Evolutionary conservation across 1,140 invertebrate genomes (phyloP).

Genomic region (Caenorhabditis latens): DNA sequence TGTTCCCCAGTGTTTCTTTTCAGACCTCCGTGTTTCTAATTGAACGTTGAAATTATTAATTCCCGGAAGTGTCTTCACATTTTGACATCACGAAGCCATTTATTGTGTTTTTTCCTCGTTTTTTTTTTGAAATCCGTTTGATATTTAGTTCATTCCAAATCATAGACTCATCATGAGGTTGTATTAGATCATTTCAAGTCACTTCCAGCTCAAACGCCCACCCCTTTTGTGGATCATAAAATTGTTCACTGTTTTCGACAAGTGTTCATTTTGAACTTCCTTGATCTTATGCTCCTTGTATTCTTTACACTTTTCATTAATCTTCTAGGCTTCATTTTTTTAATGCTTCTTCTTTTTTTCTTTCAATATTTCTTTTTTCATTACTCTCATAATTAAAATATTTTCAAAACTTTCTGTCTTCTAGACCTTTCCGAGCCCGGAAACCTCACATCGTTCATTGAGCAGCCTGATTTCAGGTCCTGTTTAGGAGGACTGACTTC

Average conservation of each 20-base stretch:
- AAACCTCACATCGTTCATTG: constrained; percentile 12
- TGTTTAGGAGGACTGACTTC: constrained; percentile 49
- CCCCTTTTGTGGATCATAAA: not conserved
- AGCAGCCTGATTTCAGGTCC: constrained; percentile 42
- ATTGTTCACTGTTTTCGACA: not conserved
- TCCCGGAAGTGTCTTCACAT: constrained; percentile 13
- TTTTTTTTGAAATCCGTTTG: constrained; percentile 36
- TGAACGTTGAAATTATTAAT: constrained; percentile 25
- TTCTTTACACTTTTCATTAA: not conserved
- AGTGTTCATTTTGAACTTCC: not conserved
- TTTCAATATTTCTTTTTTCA: not conserved
- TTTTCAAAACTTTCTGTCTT: not conserved
- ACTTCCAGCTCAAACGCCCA: constrained; percentile 24
- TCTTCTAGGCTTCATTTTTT: constrained; percentile 27
- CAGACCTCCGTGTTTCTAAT: not conserved
- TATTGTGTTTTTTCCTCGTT: constrained; percentile 15
- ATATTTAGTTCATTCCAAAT: constrained; percentile 23
- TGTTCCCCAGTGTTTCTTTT: too few relatives aligned
- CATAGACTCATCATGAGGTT: constrained; percentile 5
- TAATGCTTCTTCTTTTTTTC: not conserved
- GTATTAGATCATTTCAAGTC: not conserved
- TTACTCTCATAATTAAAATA: constrained; percentile 11
- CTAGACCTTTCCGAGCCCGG: not conserved
- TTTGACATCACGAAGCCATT: constrained; percentile 48
- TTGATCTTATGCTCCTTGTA: not conserved